These are phyloP conservation scores for Peromyscus maniculatus DNA, from an alignment of 2,113 vertebrate genomes.

Conservation along the genomic window DNA sequence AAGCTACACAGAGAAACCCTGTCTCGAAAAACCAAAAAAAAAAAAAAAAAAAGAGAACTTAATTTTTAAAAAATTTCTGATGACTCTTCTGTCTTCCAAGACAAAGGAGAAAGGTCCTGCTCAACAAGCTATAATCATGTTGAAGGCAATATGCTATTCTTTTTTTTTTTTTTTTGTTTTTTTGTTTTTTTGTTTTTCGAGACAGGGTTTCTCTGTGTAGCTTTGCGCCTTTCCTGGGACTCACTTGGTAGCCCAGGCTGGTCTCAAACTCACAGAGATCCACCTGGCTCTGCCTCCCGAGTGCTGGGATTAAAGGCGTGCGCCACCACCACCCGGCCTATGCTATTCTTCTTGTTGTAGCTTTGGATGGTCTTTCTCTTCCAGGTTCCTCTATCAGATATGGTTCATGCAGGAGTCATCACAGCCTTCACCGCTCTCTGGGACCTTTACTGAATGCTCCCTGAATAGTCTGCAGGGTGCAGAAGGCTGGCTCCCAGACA, in stretches of 20 bases:
- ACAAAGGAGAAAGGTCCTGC: conserved; percentile 65
- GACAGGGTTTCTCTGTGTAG: no score
- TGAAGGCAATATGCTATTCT: conserved; percentile 74
- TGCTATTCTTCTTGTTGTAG: conserved; percentile 50
- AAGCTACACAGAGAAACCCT: no score
- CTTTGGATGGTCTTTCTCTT: conserved; percentile 47
- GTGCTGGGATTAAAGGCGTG: no score
- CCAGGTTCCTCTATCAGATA: conserved; percentile 68
- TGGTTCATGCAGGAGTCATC: conserved; percentile 40
- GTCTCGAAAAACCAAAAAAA: no score
- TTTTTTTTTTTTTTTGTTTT: no score
- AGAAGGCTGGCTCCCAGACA: conserved; percentile 94
- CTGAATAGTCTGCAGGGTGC: conserved; percentile 91
- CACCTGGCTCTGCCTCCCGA: no score
- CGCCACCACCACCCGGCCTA: no score
- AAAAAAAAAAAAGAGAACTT: no score
- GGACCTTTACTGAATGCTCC: conserved; percentile 87
- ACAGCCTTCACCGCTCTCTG: conserved; percentile 62
- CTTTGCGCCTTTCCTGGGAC: no score
- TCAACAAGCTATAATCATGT: conserved; percentile 80
- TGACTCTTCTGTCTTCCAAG: conserved; percentile 11
- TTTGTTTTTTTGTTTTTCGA: no score
- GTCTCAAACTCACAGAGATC: no score
- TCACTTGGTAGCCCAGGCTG: no score
- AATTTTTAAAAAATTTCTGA: background rate